These are phyloP conservation scores for Alentia gelatinosa DNA, from an alignment of 2,888 invertebrate genomes.

Conservation along the genomic window DNA sequence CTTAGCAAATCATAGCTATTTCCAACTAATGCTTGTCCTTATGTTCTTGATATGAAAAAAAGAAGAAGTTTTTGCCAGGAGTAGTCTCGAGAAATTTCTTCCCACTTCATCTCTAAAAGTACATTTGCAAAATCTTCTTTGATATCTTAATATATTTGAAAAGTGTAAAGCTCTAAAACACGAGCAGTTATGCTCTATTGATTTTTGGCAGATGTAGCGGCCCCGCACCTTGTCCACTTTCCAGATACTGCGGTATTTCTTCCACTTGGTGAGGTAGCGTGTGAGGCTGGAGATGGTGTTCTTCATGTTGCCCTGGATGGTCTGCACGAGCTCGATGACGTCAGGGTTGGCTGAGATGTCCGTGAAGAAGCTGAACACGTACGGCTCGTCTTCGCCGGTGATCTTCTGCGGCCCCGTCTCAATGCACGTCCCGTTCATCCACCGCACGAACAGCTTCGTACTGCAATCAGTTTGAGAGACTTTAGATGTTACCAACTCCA, in stretches of 20 bases:
- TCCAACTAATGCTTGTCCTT: too few species aligned
- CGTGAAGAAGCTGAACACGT: conserved; percentile 89
- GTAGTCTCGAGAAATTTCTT: too few species aligned
- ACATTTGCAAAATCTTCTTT: too few species aligned
- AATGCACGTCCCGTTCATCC: conserved; percentile 92
- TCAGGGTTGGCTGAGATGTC: conserved; percentile 87
- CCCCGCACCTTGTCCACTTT: conserved; percentile 79
- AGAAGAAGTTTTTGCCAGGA: too few species aligned
- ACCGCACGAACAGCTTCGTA: conserved; percentile 89
- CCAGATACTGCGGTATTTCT: conserved; percentile 79
- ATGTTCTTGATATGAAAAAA: too few species aligned
- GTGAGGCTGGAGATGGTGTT: conserved; percentile 86
- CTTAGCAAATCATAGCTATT: too few species aligned
- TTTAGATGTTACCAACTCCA: too few species aligned
- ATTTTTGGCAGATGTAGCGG: too few species aligned
- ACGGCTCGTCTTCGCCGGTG: conserved; percentile 84
- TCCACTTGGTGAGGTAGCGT: conserved; percentile 84
- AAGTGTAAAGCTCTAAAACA: too few species aligned
- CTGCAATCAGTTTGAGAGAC: conserved; percentile 79
- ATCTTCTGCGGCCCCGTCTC: conserved; percentile 86
- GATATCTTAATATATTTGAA: too few species aligned
- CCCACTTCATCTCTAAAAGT: too few species aligned
- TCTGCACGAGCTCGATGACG: conserved; percentile 86
- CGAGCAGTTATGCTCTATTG: too few species aligned
- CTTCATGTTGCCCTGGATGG: conserved; percentile 86